These are phyloP conservation scores for Orthochromis indermauri DNA, from an alignment of 2,113 vertebrate genomes.

Conservation along the genomic window DNA sequence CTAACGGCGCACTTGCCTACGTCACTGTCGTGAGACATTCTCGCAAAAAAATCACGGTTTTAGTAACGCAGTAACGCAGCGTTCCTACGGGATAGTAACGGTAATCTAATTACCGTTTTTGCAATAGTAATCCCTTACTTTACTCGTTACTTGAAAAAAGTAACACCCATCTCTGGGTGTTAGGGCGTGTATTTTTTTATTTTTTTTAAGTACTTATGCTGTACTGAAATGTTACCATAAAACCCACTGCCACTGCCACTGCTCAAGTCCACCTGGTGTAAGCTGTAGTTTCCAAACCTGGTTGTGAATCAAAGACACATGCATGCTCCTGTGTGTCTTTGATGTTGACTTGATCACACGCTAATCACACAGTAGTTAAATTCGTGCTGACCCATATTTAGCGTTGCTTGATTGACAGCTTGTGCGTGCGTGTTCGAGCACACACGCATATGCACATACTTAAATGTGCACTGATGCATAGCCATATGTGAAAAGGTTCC, in stretches of 20 bases:
- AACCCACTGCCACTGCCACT: no score
- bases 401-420: slow-evolving; percentile 7
- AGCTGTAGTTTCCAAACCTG: background rate
- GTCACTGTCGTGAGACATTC: no score
- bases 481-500: background rate
- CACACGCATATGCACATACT: background rate
- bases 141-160: no score
- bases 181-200: background rate
- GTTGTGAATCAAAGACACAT: background rate
- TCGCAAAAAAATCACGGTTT: no score
- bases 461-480: background rate
- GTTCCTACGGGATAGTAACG: no score
- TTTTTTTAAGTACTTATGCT: background rate
- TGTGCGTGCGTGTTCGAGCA: background rate
- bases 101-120: no score
- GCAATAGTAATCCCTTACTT: no score
- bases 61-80: no score
- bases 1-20: no score
- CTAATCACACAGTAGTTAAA: slow-evolving; percentile 23
- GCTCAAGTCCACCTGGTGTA: background rate
- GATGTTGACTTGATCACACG: slow-evolving; percentile 38
- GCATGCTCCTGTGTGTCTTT: background rate
- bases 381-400: slow-evolving; percentile 46
- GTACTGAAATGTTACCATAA: background rate
- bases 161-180: no score